A percentile compares a stretch with the other conserved stretches of the same genome.
These are phyloP conservation scores for Rissa tridactyla DNA, from an alignment of 2,113 vertebrate species.

Conservation along the genomic window DNA sequence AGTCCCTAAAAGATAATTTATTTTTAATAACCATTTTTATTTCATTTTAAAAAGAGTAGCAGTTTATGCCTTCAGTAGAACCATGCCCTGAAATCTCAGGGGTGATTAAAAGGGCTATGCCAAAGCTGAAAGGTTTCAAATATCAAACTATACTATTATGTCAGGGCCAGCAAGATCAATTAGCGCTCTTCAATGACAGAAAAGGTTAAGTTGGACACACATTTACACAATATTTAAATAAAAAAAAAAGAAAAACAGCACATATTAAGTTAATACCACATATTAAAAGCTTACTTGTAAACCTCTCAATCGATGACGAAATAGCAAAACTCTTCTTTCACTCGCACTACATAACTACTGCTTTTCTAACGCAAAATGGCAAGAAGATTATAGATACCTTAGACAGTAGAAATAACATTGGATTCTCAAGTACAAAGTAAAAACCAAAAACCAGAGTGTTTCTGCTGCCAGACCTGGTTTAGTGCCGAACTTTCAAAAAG, in stretches of 20 bases:
- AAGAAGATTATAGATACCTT: neutral
- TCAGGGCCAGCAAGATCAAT: slow-evolving; percentile 77
- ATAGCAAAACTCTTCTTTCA: slow-evolving; percentile 4
- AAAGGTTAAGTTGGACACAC: slow-evolving; percentile 69
- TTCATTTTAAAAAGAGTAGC: slow-evolving; percentile 11
- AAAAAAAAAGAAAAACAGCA: neutral
- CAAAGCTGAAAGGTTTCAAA: slow-evolving; percentile 75
- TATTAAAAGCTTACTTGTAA: slow-evolving; percentile 11
- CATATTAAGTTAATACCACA: neutral
- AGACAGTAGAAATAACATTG: neutral
- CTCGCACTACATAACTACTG: neutral
- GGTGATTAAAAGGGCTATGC: slow-evolving; percentile 69
- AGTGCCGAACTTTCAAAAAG: neutral
- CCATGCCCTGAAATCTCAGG: slow-evolving; percentile 68
- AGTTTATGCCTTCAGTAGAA: slow-evolving; percentile 44
- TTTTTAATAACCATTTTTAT: slow-evolving; percentile 20
- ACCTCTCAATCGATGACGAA: neutral
- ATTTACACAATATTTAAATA: slow-evolving; percentile 35
- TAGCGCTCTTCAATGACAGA: slow-evolving; percentile 77
- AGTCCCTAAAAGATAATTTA: neutral
- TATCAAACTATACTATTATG: slow-evolving; percentile 79
- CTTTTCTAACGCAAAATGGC: neutral
- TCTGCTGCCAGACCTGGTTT: neutral
- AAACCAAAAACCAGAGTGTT: neutral
- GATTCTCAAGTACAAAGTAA: neutral